phyloP scores from a whole-genome alignment of 2,797 vertebrate species.

The Apogon talboti region DNA sequence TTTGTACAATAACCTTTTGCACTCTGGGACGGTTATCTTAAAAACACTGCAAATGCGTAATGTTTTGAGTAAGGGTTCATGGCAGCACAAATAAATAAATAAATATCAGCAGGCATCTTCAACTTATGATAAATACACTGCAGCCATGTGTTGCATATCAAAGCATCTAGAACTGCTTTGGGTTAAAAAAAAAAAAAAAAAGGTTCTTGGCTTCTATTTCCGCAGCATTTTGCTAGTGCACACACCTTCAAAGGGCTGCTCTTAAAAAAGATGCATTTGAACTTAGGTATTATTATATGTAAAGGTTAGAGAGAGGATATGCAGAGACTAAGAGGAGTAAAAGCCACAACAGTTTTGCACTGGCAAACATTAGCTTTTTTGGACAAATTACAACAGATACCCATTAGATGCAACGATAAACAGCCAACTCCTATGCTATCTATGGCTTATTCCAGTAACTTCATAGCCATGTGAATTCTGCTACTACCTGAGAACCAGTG shows the following conservation, averaged over 20 bases:
- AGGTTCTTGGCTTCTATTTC: constrained; percentile 21
- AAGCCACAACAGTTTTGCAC: background rate
- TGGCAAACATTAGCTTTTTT: background rate
- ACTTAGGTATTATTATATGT: constrained; percentile 7
- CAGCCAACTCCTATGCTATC: too few relatives aligned
- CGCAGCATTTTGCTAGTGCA: constrained; percentile 6
- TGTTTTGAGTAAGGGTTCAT: background rate
- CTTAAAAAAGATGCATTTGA: constrained; percentile 7
- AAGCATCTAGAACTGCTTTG: constrained; percentile 11
- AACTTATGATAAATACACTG: constrained; percentile 32
- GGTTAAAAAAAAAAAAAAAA: constrained; percentile 4
- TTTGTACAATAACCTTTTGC: constrained; percentile 2
- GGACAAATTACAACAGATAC: background rate
- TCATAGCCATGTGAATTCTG: too few relatives aligned
- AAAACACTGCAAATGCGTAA: constrained; percentile 19
- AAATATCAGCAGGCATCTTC: constrained; percentile 19
- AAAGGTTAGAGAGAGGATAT: constrained; percentile 5
- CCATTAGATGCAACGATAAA: background rate
- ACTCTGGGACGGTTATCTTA: constrained; percentile 12
- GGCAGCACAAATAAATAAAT: constrained; percentile 24
- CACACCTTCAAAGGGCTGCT: constrained; percentile 2
- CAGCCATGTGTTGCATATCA: constrained; percentile 8
- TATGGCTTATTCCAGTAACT: too few relatives aligned
- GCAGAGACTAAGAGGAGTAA: background rate
- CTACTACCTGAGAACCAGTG: too few relatives aligned